A percentile compares a stretch with the other conserved stretches of the same genome.
Evolutionary conservation across 2,797 vertebrate species (phyloP).

Genomic region (Dendrocincla tyrannina): DNA sequence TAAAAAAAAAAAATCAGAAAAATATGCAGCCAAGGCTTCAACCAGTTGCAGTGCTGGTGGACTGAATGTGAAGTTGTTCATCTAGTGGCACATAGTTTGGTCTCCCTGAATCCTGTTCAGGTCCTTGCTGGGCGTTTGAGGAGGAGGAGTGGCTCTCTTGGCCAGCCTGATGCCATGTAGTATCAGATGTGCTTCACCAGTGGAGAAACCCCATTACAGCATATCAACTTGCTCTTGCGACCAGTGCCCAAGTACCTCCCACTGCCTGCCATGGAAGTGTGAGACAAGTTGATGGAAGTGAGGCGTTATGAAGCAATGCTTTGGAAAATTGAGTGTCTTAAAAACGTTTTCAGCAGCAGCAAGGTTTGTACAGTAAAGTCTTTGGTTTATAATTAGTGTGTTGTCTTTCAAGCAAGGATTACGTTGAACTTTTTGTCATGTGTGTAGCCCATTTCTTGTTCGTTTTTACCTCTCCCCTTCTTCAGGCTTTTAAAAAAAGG

Average conservation of each 20-base stretch:
- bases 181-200: neutral
- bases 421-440: neutral
- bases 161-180: neutral
- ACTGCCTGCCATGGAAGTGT: neutral
- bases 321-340: neutral
- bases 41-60: neutral
- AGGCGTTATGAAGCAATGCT: fast-evolving
- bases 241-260: neutral
- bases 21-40: neutral
- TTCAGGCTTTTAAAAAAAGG: neutral
- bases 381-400: neutral
- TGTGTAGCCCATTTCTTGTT: neutral
- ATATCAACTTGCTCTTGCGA: neutral
- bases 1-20: neutral
- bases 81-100: fast-evolving
- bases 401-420: neutral
- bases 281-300: neutral
- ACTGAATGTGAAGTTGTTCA: neutral
- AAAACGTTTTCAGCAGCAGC: neutral
- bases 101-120: neutral
- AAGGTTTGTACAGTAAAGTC: neutral
- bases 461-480: neutral
- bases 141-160: neutral
- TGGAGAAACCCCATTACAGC: neutral
- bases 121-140: neutral